Evolutionary conservation across 2,113 vertebrate species (phyloP).

Genomic region (Anoplopoma fimbria): DNA sequence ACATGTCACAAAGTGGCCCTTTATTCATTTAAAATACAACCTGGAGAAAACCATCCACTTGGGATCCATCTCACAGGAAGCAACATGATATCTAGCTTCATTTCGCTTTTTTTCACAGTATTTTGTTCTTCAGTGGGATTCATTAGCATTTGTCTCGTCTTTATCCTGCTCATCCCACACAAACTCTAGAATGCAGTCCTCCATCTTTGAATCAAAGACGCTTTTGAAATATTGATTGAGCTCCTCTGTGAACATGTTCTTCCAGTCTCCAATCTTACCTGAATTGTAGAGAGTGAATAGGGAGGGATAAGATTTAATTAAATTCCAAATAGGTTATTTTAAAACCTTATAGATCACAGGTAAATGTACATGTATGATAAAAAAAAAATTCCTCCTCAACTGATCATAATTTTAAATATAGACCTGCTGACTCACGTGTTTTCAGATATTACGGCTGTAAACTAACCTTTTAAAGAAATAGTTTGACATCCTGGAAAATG

Average conservation of each 20-base stretch:
- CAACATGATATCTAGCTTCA: neutral
- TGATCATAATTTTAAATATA: neutral
- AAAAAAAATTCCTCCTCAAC: neutral
- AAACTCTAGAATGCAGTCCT: constrained; percentile 55
- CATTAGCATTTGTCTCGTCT: neutral
- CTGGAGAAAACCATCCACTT: neutral
- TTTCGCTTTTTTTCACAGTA: neutral
- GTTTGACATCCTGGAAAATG: neutral
- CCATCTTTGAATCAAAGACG: constrained; percentile 82
- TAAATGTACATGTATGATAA: neutral
- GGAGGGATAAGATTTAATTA: neutral
- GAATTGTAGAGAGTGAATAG: neutral
- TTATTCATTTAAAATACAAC: neutral
- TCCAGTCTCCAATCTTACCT: constrained; percentile 90
- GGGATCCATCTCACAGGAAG: neutral
- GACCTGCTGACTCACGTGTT: neutral
- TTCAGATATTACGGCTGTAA: neutral
- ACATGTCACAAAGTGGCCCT: neutral
- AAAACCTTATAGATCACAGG: neutral
- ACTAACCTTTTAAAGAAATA: neutral
- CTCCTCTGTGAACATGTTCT: constrained; percentile 81
- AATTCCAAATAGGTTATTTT: neutral
- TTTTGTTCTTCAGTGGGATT: neutral
- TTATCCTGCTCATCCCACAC: constrained; percentile 67
- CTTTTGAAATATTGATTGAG: constrained; percentile 82